These are phyloP conservation scores for Dasysyrphus tricinctus DNA, from an alignment of 2,888 invertebrate genomes.

Conservation along the genomic window DNA sequence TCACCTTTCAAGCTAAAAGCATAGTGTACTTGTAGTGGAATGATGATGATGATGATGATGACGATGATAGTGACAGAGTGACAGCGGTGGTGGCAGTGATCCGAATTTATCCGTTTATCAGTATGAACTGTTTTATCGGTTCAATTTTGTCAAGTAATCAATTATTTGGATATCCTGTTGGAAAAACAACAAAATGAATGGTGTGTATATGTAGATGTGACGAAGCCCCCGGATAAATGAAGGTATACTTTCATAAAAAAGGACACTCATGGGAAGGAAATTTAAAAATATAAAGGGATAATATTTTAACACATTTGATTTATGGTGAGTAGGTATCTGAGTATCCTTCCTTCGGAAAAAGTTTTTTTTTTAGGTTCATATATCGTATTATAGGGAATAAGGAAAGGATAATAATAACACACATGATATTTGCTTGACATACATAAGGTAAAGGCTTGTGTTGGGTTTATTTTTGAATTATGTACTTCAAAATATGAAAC, in stretches of 20 bases:
- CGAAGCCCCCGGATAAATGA: conserved; percentile 42
- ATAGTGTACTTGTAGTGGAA: neutral
- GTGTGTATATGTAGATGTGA: neutral
- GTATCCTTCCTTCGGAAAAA: conserved; percentile 35
- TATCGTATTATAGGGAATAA: conserved; percentile 6
- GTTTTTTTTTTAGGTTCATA: conserved; percentile 30
- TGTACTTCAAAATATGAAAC: neutral
- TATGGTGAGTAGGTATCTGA: conserved; percentile 51
- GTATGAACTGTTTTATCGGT: conserved; percentile 17
- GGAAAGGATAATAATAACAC: conserved; percentile 30
- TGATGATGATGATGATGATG: neutral
- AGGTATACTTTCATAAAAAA: conserved; percentile 22
- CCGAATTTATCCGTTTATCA: conserved; percentile 6
- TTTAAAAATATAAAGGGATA: conserved; percentile 65
- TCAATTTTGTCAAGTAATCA: conserved; percentile 67
- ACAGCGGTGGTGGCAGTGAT: neutral
- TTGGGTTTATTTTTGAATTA: neutral
- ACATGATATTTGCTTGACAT: conserved; percentile 15
- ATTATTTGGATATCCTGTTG: conserved; percentile 56
- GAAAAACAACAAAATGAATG: neutral
- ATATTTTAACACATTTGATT: conserved; percentile 72
- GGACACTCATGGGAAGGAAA: conserved; percentile 68
- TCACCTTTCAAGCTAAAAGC: conserved; percentile 12
- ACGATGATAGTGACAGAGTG: neutral
- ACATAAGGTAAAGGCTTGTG: neutral